A percentile compares a stretch with the other conserved stretches of the same genome.
phyloP scores from a whole-genome alignment of 2,113 vertebrate species.

The Corythaixoides concolor region DNA sequence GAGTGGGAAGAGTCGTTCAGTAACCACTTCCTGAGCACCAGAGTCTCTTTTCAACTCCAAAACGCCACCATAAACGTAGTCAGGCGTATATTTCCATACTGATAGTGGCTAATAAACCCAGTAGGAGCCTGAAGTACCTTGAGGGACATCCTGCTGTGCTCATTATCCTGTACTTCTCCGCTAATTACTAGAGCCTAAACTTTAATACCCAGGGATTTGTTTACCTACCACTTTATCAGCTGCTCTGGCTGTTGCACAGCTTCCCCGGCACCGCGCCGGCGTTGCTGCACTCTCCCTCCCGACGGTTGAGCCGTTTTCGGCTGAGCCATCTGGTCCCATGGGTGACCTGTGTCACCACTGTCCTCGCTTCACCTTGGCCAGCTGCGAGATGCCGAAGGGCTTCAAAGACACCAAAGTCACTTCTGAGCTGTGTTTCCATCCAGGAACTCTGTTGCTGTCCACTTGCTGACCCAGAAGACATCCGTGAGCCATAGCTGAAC shows the following conservation, averaged over 20 bases:
- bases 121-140: conserved; percentile 71
- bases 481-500: background rate
- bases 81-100: conserved; percentile 77
- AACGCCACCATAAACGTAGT: conserved; percentile 74
- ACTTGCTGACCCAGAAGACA: background rate
- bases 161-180: conserved; percentile 56
- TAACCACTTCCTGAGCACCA: conserved; percentile 55
- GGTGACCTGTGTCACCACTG: background rate
- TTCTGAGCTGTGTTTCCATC: background rate
- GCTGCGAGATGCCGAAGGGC: background rate
- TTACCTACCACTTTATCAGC: conserved; percentile 58
- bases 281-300: background rate
- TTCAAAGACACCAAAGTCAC: background rate
- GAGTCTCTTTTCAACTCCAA: conserved; percentile 69
- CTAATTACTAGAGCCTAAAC: conserved; percentile 65
- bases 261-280: background rate
- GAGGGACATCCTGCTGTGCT: conserved; percentile 67
- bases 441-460: background rate
- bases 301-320: background rate
- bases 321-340: background rate
- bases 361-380: background rate
- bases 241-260: background rate
- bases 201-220: conserved; percentile 59
- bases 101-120: conserved; percentile 77
- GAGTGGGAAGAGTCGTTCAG: conserved; percentile 37